Evolutionary conservation across 2,888 invertebrate genomes (phyloP), one percentile per base, ranked within the genome.

Genomic region (Pyrrhia umbra): DNA sequence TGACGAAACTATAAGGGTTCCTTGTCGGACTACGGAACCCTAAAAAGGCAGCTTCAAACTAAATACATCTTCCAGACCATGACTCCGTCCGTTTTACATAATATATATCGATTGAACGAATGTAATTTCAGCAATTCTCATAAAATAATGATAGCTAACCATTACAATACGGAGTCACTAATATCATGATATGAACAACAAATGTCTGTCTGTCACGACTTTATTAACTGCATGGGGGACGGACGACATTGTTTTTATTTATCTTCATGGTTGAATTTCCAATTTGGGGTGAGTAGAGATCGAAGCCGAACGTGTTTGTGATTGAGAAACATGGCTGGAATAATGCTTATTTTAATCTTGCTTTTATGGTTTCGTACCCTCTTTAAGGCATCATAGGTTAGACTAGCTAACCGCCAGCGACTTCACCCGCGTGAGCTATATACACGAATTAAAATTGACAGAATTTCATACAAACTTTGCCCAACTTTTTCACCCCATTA

Each of bases 101-200:
- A n/a, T n/a, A n/a, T n/a, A n/a, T n/a, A n/a, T n/a, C 27, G 10
- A 10, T 27, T 27, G 2, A 27, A 27, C 9, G 10, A 30, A 30
- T 13, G 13, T 13, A 2, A 43, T 45, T 16, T 15, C 18, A 8
- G 37, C 25, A 49, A 49, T 55, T 40, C 50, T 40, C 46, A 47
- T 43, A 25, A 55, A 45, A 63, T 16, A 64, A 15, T 20, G 13
- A 27, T 43, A 27, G 9, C 37, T 23, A 4, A 4, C 18, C 25
- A 43, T 46, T 15, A 37, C 70, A 62, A 60, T 49, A 49, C 20
- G 16, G 39, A 25, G 40, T 51, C 10, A n/a, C 16, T 68, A 70
- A 72, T 63, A 70, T 56, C 57, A 56, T 3, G 70, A 72, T 64
- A 70, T 60, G 57, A 60, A 64, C 64, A 70, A 75, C 64, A 66